phyloP scores from a whole-genome alignment of 2,113 vertebrate genomes.

The Lepus europaeus region DNA sequence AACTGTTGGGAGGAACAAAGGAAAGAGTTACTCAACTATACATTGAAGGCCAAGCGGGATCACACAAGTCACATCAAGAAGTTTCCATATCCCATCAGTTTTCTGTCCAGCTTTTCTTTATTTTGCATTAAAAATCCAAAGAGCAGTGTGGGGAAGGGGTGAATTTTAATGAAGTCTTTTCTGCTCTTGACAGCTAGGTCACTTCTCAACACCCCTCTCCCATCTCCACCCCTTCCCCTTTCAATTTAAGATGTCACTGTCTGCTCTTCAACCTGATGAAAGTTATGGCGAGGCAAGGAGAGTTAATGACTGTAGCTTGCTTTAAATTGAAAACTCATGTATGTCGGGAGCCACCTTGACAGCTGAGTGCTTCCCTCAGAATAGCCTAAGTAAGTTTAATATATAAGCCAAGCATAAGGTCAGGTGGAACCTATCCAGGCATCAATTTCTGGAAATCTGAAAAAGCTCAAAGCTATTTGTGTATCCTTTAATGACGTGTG shows the following conservation, averaged over 20 bases:
- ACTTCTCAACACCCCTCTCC: constrained; percentile 59
- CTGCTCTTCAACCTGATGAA: constrained; percentile 74
- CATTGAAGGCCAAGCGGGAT: background rate
- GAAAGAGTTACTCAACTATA: background rate
- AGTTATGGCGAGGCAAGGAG: constrained; percentile 56
- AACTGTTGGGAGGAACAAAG: background rate
- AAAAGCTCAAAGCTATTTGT: background rate
- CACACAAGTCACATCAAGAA: constrained; percentile 18
- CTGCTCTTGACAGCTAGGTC: constrained; percentile 70
- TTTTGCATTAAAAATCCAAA: constrained; percentile 58
- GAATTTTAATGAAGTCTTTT: constrained; percentile 46
- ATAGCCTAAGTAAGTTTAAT: constrained; percentile 68
- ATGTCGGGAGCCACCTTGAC: constrained; percentile 63
- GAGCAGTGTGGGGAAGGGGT: background rate
- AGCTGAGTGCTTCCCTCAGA: constrained; percentile 69
- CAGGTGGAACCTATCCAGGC: constrained; percentile 53
- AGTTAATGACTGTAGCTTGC: constrained; percentile 73
- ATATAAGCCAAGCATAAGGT: constrained; percentile 73
- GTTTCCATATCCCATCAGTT: constrained; percentile 38
- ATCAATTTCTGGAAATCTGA: constrained; percentile 48
- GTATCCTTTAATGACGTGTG: background rate
- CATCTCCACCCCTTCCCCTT: constrained; percentile 64
- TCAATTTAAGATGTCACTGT: constrained; percentile 72
- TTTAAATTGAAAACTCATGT: constrained; percentile 75
- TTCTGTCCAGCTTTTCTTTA: constrained; percentile 68